Conservation (phyloP, 2,113 vertebrate species). For the Illadopsis cleaveri region DNA sequence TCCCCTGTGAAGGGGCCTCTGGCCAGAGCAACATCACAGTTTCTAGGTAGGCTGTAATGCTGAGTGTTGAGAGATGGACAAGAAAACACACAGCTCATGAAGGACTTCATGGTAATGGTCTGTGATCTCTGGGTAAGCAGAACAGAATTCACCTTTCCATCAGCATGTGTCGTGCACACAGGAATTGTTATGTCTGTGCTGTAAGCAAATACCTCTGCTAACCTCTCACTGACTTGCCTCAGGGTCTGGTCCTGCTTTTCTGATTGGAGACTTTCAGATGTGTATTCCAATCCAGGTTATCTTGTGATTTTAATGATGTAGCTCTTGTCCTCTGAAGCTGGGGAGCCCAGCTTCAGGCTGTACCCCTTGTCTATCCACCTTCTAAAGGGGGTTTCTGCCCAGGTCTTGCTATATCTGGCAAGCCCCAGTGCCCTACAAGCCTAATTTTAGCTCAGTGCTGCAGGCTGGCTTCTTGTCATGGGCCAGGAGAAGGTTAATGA, state of each 20-base stretch:
- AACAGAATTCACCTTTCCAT: not conserved
- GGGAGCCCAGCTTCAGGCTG: not conserved
- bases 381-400: not conserved
- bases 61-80: not conserved
- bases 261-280: not conserved
- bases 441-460: conserved; percentile 46
- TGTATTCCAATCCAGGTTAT: not conserved
- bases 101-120: not conserved
- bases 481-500: conserved; percentile 62
- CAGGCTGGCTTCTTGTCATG: conserved; percentile 32
- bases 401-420: not conserved
- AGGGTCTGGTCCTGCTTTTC: not conserved
- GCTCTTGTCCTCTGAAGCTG: not conserved
- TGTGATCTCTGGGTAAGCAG: not conserved
- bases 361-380: not conserved
- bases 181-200: not conserved
- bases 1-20: not conserved
- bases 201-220: not conserved
- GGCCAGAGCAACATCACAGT: not conserved
- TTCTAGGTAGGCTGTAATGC: not conserved
- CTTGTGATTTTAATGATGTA: not conserved
- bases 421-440: conserved; percentile 49
- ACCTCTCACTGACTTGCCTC: not conserved
- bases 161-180: not conserved
- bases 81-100: not conserved